phyloP scores from a whole-genome alignment of 2,797 vertebrate genomes.

The Cirrhinus molitorella region DNA sequence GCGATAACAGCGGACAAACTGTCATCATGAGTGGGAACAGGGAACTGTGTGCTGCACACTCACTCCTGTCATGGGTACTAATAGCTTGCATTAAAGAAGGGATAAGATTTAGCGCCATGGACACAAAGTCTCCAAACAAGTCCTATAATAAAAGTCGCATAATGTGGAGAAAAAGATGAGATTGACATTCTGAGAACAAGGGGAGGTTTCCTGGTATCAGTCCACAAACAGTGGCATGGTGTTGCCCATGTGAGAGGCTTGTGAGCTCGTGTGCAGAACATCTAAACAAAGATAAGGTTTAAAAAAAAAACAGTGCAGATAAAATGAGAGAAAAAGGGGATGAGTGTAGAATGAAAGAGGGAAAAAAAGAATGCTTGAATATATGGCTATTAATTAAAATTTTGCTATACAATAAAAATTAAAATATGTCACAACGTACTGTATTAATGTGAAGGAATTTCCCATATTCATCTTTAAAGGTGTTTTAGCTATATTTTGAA shows the following conservation, averaged over 20 bases:
- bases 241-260: constrained; percentile 62
- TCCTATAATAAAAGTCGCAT: neutral
- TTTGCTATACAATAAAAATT: neutral
- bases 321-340: neutral
- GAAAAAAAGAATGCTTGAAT: neutral
- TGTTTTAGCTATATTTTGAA: neutral
- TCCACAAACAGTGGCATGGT: constrained; percentile 42
- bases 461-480: neutral
- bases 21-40: constrained; percentile 15
- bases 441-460: neutral
- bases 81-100: constrained; percentile 13
- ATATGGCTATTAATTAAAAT: neutral
- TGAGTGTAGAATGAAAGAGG: neutral
- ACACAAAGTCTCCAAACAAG: constrained; percentile 29
- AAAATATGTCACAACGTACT: neutral
- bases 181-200: constrained; percentile 54
- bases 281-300: constrained; percentile 67
- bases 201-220: constrained; percentile 40
- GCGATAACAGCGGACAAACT: constrained; percentile 11
- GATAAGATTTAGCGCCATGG: neutral
- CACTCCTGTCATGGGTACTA: constrained; percentile 3
- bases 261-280: constrained; percentile 69
- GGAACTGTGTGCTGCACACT: neutral
- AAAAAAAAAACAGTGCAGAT: constrained; percentile 55
- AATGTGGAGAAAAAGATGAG: constrained; percentile 27